Percentiles rank a stretch among this genome's conserved stretches.
Evolutionary conservation across 1,140 invertebrate species (phyloP).

Genomic region (Andricus grossulariae): DNA sequence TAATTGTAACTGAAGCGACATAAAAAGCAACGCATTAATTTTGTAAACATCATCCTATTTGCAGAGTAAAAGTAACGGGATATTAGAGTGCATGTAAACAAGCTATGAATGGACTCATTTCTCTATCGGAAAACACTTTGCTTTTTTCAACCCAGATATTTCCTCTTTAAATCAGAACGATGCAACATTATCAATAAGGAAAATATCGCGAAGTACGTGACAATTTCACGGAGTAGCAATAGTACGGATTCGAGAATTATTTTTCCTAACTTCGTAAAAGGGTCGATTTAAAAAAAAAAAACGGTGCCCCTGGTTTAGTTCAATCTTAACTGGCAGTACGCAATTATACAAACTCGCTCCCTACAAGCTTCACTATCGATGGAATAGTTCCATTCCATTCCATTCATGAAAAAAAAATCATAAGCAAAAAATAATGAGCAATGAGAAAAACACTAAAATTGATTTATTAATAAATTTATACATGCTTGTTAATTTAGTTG

Average conservation of each 20-base stretch:
- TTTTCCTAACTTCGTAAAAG: no score
- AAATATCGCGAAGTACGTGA: neutral
- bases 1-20: conserved; percentile 67
- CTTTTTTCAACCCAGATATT: conserved; percentile 1
- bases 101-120: neutral
- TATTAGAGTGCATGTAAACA: conserved; percentile 12
- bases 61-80: neutral
- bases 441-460: no score
- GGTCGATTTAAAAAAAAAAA: no score
- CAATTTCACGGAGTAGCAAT: neutral
- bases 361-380: no score
- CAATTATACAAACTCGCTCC: no score
- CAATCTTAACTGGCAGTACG: no score
- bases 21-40: conserved; percentile 19
- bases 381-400: no score
- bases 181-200: conserved; percentile 1
- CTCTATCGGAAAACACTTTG: conserved; percentile 5
- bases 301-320: no score
- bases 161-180: neutral
- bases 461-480: no score
- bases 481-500: no score
- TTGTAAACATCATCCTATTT: conserved; percentile 4
- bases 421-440: neutral
- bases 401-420: conserved; percentile 1
- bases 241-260: no score